Evolutionary conservation across 2,113 vertebrate species (phyloP).

Genomic region (Engystomops pustulosus): DNA sequence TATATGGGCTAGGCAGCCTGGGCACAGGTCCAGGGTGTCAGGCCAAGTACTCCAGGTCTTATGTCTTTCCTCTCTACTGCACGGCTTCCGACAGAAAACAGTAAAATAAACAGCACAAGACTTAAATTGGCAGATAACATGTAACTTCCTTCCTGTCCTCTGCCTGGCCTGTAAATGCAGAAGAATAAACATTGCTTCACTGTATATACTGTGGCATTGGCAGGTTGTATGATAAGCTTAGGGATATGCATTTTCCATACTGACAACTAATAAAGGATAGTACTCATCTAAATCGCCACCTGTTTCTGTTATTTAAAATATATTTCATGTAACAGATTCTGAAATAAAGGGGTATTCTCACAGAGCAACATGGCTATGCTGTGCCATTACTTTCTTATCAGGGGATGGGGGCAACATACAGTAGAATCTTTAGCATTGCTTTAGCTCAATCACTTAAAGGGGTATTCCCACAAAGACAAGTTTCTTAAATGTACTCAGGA

Average conservation of each 20-base stretch:
- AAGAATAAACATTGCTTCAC: neutral
- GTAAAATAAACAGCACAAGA: slow-evolving; percentile 18
- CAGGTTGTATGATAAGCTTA: neutral
- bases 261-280: neutral
- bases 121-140: neutral
- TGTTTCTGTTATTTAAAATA: neutral
- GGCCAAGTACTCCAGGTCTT: neutral
- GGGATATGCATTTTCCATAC: neutral
- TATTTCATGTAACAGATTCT: neutral
- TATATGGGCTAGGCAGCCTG: neutral
- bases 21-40: neutral
- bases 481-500: too few species aligned
- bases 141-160: neutral
- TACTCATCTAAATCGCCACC: too few species aligned
- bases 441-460: too few species aligned
- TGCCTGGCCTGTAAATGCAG: neutral
- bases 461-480: too few species aligned
- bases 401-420: too few species aligned
- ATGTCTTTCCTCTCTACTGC: neutral
- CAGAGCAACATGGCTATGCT: neutral
- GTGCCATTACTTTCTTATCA: neutral
- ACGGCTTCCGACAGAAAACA: neutral
- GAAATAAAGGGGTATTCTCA: neutral
- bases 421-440: too few species aligned
- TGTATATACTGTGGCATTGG: neutral